Conservation (phyloP, 2,888 invertebrate genomes). For the Lagria hirta region DNA sequence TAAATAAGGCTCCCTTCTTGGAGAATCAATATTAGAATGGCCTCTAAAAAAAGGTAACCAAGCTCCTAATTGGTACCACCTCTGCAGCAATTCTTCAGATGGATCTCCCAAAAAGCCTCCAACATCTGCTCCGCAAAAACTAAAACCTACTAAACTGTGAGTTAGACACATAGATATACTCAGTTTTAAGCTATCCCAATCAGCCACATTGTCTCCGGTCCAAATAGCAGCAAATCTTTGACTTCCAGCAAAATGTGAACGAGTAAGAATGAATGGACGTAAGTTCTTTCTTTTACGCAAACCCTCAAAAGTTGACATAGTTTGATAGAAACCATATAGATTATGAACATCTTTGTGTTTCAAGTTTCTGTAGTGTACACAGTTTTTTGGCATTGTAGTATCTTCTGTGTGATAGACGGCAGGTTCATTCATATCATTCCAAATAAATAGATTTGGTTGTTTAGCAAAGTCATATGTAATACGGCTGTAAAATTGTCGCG, state of each 20-base stretch:
- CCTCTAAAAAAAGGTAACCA: slow-evolving; percentile 94
- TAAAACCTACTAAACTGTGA: slow-evolving; percentile 59
- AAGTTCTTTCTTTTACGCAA: slow-evolving; percentile 61
- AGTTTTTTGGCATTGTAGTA: slow-evolving; percentile 92
- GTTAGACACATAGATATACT: slow-evolving; percentile 88
- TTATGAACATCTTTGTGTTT: slow-evolving; percentile 93
- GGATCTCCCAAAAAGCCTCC: slow-evolving; percentile 96
- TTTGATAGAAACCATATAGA: slow-evolving; percentile 70
- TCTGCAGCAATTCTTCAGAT: slow-evolving; percentile 79
- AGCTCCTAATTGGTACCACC: slow-evolving; percentile 73
- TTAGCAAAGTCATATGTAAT: too few species aligned
- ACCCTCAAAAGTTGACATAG: slow-evolving; percentile 65
- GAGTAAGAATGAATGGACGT: slow-evolving; percentile 87
- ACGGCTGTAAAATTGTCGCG: slow-evolving; percentile 78
- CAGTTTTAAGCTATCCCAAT: slow-evolving; percentile 85
- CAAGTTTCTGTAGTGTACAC: slow-evolving; percentile 75
- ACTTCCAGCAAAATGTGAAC: slow-evolving; percentile 88
- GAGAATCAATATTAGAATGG: slow-evolving; percentile 93
- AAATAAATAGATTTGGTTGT: slow-evolving; percentile 81
- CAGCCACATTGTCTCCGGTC: slow-evolving; percentile 96
- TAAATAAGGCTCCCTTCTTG: slow-evolving; percentile 93
- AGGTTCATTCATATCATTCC: slow-evolving; percentile 99
- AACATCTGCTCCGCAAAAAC: slow-evolving; percentile 92
- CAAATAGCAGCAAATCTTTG: slow-evolving; percentile 90
- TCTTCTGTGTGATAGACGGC: slow-evolving; percentile 84